Evolutionary conservation across 2,888 invertebrate genomes (phyloP).

Genomic region (Xiphydria camelus): DNA sequence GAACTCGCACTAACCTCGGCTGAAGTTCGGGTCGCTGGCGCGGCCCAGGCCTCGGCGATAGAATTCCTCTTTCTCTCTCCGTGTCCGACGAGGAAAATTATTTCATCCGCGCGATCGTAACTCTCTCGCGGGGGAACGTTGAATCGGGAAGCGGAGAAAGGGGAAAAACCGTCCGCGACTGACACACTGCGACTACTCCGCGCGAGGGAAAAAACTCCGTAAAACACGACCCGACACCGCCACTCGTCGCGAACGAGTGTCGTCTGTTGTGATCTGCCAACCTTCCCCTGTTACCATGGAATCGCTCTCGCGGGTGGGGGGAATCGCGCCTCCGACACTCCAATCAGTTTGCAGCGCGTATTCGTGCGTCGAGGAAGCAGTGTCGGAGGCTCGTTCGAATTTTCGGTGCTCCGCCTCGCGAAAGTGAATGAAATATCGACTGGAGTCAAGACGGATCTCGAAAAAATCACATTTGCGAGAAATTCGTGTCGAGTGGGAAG

Average conservation of each 20-base stretch:
- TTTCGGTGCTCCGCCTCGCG: too few relatives aligned
- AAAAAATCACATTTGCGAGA: too few relatives aligned
- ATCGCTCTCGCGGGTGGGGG: slow-evolving; percentile 13
- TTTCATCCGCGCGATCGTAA: slow-evolving; percentile 5
- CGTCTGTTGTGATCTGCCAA: slow-evolving; percentile 36
- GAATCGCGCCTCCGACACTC: slow-evolving; percentile 2
- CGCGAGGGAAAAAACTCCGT: too few relatives aligned
- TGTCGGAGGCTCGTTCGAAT: too few relatives aligned
- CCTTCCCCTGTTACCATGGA: slow-evolving; percentile 48
- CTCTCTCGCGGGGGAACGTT: neutral
- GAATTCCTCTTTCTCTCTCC: slow-evolving; percentile 4
- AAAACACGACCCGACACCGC: neutral
- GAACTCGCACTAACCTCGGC: slow-evolving; percentile 32
- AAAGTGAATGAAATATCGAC: too few relatives aligned
- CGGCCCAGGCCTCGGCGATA: slow-evolving; percentile 27
- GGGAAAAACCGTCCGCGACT: neutral
- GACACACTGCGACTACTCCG: too few relatives aligned
- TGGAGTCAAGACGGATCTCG: too few relatives aligned
- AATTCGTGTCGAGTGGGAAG: too few relatives aligned
- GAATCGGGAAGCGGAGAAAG: neutral
- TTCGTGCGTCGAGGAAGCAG: neutral
- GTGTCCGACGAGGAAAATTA: slow-evolving; percentile 23
- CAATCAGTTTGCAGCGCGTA: slow-evolving; percentile 3
- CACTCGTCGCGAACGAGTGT: neutral
- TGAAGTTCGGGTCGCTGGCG: slow-evolving; percentile 30